Evolutionary conservation across 1,140 invertebrate genomes (phyloP).

Genomic region (Scaptodrosophila lebanonensis): DNA sequence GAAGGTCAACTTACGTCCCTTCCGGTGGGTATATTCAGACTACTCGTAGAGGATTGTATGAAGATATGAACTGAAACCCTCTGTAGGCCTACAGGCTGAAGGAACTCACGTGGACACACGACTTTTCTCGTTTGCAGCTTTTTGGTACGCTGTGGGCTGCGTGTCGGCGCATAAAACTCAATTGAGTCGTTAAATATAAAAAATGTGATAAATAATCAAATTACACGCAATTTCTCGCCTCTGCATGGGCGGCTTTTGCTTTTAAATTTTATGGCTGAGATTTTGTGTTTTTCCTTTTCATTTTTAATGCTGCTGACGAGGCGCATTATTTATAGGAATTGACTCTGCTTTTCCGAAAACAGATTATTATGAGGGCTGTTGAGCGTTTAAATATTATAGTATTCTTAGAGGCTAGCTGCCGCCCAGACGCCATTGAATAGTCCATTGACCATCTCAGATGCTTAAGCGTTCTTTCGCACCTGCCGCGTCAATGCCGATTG

Average conservation of each 20-base stretch:
- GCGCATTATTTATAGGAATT: constrained; percentile 28
- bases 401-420: background rate
- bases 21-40: too few relatives aligned
- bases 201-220: constrained; percentile 75
- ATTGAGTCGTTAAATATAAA: constrained; percentile 72
- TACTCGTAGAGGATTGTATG: too few relatives aligned
- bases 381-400: constrained; percentile 9
- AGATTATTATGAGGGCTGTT: constrained; percentile 28
- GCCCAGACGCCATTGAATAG: constrained; percentile 16
- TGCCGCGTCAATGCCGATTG: constrained; percentile 18
- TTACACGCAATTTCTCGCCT: constrained; percentile 54
- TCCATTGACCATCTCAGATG: too few relatives aligned
- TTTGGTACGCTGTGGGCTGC: constrained; percentile 9
- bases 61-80: too few relatives aligned
- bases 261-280: constrained; percentile 46
- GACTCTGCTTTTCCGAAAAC: constrained; percentile 21
- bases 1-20: too few relatives aligned
- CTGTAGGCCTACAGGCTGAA: too few relatives aligned
- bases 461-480: too few relatives aligned
- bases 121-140: background rate
- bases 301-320: constrained; percentile 24
- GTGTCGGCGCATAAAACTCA: constrained; percentile 59
- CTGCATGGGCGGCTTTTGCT: constrained; percentile 48
- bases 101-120: too few relatives aligned
- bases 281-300: constrained; percentile 12